These are phyloP conservation scores for Oreohelix idahoensis DNA, from an alignment of 1,140 invertebrate genomes.

Conservation along the genomic window DNA sequence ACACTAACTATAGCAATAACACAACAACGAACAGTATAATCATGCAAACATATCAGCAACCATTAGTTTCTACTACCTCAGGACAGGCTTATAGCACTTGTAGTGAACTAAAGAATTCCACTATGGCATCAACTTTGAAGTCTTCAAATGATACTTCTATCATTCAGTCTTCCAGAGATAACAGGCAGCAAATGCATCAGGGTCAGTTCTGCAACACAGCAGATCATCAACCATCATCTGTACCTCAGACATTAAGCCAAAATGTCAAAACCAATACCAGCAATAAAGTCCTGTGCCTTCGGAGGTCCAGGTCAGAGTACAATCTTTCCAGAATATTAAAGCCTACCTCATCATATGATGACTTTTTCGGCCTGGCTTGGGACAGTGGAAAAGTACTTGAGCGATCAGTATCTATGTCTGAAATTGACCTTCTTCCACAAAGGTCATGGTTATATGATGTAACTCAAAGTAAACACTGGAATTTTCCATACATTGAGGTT, in stretches of 20 bases:
- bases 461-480: neutral
- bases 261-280: neutral
- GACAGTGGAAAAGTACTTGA: slow-evolving; percentile 54
- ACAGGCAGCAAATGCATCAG: neutral
- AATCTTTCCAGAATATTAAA: slow-evolving; percentile 39
- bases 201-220: neutral
- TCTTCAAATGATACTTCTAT: neutral
- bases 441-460: neutral
- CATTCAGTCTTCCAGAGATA: neutral
- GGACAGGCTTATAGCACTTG: neutral
- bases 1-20: neutral
- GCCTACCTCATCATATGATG: slow-evolving; percentile 44
- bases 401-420: slow-evolving; percentile 57
- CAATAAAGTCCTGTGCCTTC: slow-evolving; percentile 8
- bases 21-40: neutral
- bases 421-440: slow-evolving; percentile 44
- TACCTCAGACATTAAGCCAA: neutral
- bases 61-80: neutral
- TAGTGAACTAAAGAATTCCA: neutral
- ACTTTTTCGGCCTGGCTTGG: slow-evolving; percentile 47
- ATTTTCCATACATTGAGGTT: neutral
- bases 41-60: slow-evolving; percentile 17
- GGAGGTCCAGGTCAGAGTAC: slow-evolving; percentile 45
- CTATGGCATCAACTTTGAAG: neutral
- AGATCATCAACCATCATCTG: neutral